phyloP scores from a whole-genome alignment of 2,888 invertebrate genomes.

The Trissolcus japonicus region DNA sequence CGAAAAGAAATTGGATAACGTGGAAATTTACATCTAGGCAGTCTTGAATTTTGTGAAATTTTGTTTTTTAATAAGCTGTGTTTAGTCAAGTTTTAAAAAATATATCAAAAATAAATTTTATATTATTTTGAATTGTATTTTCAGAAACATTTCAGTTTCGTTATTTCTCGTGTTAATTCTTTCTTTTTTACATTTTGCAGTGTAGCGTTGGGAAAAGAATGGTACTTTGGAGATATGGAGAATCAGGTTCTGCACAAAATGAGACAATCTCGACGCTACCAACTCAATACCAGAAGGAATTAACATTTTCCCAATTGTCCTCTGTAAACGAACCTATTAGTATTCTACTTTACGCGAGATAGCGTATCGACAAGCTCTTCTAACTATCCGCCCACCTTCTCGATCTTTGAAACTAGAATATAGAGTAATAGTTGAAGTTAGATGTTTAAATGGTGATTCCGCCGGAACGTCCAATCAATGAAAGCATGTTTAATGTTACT shows the following conservation, averaged over 20 bases:
- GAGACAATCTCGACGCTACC: slow-evolving; percentile 46
- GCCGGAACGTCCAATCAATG: slow-evolving; percentile 61
- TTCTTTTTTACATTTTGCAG: no score
- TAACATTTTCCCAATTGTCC: slow-evolving; percentile 61
- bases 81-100: no score
- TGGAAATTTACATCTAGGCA: no score
- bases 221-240: background rate
- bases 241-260: slow-evolving; percentile 19
- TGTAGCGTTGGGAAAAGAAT: background rate
- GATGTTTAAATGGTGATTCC: slow-evolving; percentile 61
- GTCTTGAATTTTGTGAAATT: no score
- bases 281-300: slow-evolving; percentile 57
- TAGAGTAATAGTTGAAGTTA: slow-evolving; percentile 64
- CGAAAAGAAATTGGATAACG: no score
- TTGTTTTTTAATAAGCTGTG: no score
- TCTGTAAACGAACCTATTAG: slow-evolving; percentile 54
- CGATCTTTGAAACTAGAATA: slow-evolving; percentile 37
- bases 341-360: slow-evolving; percentile 54
- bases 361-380: slow-evolving; percentile 47
- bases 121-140: no score
- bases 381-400: slow-evolving; percentile 36
- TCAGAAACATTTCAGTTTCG: no score
- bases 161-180: no score
- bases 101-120: no score
- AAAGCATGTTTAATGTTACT: slow-evolving; percentile 49